A percentile compares a stretch with the other conserved stretches of the same genome.
These are phyloP conservation scores for Drosophila ironensis DNA, from an alignment of 1,140 invertebrate species.

Conservation along the genomic window DNA sequence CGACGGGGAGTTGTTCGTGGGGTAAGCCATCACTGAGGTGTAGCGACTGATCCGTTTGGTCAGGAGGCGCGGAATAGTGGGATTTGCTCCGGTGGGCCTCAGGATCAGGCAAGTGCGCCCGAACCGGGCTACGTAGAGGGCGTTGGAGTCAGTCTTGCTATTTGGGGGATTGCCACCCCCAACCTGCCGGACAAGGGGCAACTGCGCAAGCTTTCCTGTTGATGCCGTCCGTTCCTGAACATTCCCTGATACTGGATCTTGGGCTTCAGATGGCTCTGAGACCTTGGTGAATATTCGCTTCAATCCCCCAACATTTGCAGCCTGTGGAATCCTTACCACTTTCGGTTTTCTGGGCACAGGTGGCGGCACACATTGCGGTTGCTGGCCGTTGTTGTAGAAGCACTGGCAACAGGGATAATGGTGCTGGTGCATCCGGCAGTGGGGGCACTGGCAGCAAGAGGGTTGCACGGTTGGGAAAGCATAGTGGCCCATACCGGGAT, in stretches of 20 bases:
- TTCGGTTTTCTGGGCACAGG: not conserved
- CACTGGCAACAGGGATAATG: slow-evolving; percentile 10
- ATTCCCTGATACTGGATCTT: no score
- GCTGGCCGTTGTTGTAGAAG: not conserved
- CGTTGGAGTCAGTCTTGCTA: not conserved
- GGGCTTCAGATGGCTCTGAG: no score
- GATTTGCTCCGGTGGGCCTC: slow-evolving; percentile 20
- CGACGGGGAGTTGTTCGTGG: no score
- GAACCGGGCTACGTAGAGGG: slow-evolving; percentile 44
- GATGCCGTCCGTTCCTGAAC: not conserved
- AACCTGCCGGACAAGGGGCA: not conserved
- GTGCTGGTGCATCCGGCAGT: not conserved
- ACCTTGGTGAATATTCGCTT: no score
- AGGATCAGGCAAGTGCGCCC: slow-evolving; percentile 53
- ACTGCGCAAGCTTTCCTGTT: not conserved
- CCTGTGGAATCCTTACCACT: no score
- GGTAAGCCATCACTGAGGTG: slow-evolving; percentile 35
- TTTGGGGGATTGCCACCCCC: not conserved
- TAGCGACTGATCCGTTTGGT: slow-evolving; percentile 44
- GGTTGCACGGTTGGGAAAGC: not conserved
- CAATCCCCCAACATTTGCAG: no score
- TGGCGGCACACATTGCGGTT: not conserved
- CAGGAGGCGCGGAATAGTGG: slow-evolving; percentile 14
- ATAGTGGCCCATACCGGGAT: not conserved
- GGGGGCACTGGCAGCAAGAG: not conserved